These are phyloP conservation scores for Arbacia lixula DNA, from an alignment of 53 echinoderm and acorn worm species.

Conservation along the genomic window DNA sequence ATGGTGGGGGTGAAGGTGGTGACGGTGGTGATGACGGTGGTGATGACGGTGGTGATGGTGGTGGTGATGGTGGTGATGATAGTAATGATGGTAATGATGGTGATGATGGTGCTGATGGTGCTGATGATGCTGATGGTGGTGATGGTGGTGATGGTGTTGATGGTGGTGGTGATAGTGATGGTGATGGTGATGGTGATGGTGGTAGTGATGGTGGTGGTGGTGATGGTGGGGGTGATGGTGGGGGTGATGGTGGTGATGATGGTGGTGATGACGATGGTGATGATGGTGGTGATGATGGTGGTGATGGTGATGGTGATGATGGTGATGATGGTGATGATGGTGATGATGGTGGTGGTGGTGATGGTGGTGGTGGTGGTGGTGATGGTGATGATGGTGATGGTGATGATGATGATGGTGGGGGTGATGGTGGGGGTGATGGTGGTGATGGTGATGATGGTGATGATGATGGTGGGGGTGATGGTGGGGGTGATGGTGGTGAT, in stretches of 20 bases:
- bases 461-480: too few species aligned
- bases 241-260: too few species aligned
- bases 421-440: too few species aligned
- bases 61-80: neutral
- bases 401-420: too few species aligned
- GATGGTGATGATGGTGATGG: neutral
- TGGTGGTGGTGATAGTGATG: neutral
- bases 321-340: neutral
- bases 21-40: neutral
- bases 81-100: neutral
- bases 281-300: neutral
- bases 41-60: neutral
- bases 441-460: too few species aligned
- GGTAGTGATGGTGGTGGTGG: neutral
- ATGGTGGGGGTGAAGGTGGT: too few species aligned
- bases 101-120: too few species aligned
- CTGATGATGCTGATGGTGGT: too few species aligned
- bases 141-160: too few species aligned
- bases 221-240: too few species aligned
- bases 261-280: neutral
- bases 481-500: too few species aligned
- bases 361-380: slow-evolving; percentile 6
- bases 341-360: neutral
- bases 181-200: neutral
- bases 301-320: neutral